A percentile compares a stretch with the other conserved stretches of the same genome.
These are phyloP conservation scores for Hylaeus volcanicus DNA, from an alignment of 1,140 invertebrate genomes.

Conservation along the genomic window DNA sequence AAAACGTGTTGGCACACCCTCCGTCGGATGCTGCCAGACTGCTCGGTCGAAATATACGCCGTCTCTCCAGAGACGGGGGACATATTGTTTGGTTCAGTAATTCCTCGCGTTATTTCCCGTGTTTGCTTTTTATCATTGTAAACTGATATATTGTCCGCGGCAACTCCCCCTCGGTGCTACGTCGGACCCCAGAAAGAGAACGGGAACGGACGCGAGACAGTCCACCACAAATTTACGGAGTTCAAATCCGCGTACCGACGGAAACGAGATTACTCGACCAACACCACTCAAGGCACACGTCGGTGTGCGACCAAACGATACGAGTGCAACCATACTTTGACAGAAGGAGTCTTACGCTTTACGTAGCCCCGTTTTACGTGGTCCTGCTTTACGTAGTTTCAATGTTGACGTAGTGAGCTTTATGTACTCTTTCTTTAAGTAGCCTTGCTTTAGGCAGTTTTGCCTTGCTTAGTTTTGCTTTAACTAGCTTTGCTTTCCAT, in stretches of 20 bases:
- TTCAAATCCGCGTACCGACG: slow-evolving; percentile 50
- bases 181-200: slow-evolving; percentile 25
- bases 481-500: too few species aligned
- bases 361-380: too few species aligned
- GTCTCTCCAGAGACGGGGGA: slow-evolving; percentile 72
- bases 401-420: too few species aligned
- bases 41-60: slow-evolving; percentile 60
- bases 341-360: too few species aligned
- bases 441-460: too few species aligned
- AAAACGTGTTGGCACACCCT: slow-evolving; percentile 54
- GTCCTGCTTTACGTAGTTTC: too few species aligned
- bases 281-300: too few species aligned
- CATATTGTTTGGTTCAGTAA: slow-evolving; percentile 79
- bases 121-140: slow-evolving; percentile 80
- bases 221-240: slow-evolving; percentile 34
- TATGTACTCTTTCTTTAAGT: too few species aligned
- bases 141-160: slow-evolving; percentile 78
- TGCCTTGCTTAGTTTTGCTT: too few species aligned
- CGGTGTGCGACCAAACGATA: too few species aligned
- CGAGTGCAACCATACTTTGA: too few species aligned
- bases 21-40: slow-evolving; percentile 52
- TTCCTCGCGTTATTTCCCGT: slow-evolving; percentile 76
- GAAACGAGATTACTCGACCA: slow-evolving; percentile 57
- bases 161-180: slow-evolving; percentile 61
- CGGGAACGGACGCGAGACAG: slow-evolving; percentile 5